Evolutionary conservation across 2,888 invertebrate species (phyloP).

Genomic region (Platycnemis pennipes): DNA sequence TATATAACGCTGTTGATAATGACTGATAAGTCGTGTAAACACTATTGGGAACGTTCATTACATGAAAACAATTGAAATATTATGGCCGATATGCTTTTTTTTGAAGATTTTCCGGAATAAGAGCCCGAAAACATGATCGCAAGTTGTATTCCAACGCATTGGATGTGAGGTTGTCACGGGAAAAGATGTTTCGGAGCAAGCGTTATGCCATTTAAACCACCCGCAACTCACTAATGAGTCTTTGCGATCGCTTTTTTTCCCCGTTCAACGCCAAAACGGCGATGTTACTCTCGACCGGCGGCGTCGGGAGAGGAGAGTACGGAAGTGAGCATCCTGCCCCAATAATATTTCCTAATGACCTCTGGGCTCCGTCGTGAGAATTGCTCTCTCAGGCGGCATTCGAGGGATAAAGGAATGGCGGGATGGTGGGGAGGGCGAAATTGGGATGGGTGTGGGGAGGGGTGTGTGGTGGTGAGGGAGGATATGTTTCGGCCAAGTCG

Average conservation of each 20-base stretch:
- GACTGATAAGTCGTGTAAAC: too few species aligned
- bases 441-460: not conserved
- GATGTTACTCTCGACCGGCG: not conserved
- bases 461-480: not conserved
- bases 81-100: too few species aligned
- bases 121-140: too few species aligned
- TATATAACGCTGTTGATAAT: too few species aligned
- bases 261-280: not conserved
- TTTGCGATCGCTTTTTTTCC: not conserved
- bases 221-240: conserved; percentile 12
- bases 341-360: conserved; percentile 66
- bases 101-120: too few species aligned
- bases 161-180: not conserved
- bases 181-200: not conserved
- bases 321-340: conserved; percentile 44
- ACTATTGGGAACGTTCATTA: too few species aligned
- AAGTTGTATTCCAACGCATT: too few species aligned
- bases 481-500: not conserved
- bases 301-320: not conserved
- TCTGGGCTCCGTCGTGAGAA: conserved; percentile 37
- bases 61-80: too few species aligned
- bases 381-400: conserved; percentile 24
- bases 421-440: not conserved
- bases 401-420: not conserved
- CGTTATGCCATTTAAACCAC: not conserved